Evolutionary conservation across 2,797 vertebrate species (phyloP).

Genomic region (Zenarchopterus dispar): DNA sequence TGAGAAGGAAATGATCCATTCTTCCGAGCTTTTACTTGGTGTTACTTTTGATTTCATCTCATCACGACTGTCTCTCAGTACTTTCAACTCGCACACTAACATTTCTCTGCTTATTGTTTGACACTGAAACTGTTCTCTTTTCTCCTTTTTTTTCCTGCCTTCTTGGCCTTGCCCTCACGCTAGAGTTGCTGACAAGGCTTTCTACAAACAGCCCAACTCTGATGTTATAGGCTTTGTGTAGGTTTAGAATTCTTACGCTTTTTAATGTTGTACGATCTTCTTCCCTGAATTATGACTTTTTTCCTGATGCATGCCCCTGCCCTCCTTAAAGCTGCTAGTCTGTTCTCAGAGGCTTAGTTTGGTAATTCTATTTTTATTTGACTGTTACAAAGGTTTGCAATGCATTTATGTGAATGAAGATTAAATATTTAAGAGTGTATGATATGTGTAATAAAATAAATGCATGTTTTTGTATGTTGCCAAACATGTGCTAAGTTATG

Average conservation of each 20-base stretch:
- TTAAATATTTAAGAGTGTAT: conserved; percentile 1
- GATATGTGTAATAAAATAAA: conserved; percentile 7
- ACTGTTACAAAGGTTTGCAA: neutral
- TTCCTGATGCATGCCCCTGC: conserved; percentile 57
- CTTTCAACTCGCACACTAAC: conserved; percentile 41
- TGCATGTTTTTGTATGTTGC: conserved; percentile 45
- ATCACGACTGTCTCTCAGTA: conserved; percentile 56
- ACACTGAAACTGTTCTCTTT: conserved; percentile 75
- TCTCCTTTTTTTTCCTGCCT: conserved; percentile 65
- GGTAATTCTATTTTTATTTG: conserved; percentile 10
- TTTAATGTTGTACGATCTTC: conserved; percentile 40
- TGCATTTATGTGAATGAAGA: neutral
- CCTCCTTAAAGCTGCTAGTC: conserved; percentile 13
- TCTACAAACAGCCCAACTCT: conserved; percentile 99
- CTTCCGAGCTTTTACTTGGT: neutral
- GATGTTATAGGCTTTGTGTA: conserved; percentile 99
- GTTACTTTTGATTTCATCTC: conserved; percentile 6
- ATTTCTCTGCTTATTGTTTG: conserved; percentile 69
- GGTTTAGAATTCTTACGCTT: conserved; percentile 80
- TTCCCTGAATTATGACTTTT: conserved; percentile 2
- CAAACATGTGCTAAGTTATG: too few species aligned
- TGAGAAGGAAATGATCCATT: neutral
- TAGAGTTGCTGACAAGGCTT: conserved; percentile 99
- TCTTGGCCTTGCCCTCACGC: conserved; percentile 76
- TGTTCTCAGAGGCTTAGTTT: conserved; percentile 14